These are phyloP conservation scores for Otolemur crassicaudatus DNA, from an alignment of 2,797 vertebrate species.

Conservation along the genomic window DNA sequence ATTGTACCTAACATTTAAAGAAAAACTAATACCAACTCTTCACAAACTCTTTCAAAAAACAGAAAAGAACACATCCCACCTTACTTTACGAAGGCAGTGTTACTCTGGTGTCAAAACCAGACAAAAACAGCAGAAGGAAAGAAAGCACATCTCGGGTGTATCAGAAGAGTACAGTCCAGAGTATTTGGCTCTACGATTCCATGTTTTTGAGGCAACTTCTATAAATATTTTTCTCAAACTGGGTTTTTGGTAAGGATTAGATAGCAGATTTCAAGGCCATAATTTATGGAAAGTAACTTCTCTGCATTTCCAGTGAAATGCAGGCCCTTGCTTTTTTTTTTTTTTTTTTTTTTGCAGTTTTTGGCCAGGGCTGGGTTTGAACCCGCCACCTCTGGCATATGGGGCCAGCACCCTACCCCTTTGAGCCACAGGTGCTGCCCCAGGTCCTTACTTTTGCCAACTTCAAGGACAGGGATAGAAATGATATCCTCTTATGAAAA, in stretches of 20 bases:
- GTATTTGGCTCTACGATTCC: background rate
- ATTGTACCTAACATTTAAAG: background rate
- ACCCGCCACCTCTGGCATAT: too few species aligned
- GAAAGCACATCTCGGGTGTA: background rate
- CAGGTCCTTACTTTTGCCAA: background rate
- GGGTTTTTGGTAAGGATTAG: constrained; percentile 9
- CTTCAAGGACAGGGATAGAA: background rate
- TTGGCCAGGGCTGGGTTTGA: too few species aligned
- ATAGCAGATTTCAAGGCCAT: constrained; percentile 29
- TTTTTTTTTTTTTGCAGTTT: background rate
- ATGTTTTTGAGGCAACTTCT: background rate
- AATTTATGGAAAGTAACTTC: constrained; percentile 30
- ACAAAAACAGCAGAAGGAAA: constrained; percentile 11
- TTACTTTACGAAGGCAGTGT: background rate
- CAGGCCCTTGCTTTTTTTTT: background rate
- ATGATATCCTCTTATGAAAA: constrained; percentile 16
- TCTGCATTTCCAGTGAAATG: background rate
- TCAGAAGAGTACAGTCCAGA: background rate
- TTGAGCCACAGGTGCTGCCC: too few species aligned
- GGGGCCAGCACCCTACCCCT: too few species aligned
- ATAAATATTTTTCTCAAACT: constrained; percentile 40
- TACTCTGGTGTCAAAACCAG: constrained; percentile 20
- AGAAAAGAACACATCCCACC: background rate
- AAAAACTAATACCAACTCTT: background rate
- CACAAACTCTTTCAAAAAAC: constrained; percentile 26